Evolutionary conservation across 2,888 invertebrate genomes (phyloP).

Genomic region (Bombyx huttoni): DNA sequence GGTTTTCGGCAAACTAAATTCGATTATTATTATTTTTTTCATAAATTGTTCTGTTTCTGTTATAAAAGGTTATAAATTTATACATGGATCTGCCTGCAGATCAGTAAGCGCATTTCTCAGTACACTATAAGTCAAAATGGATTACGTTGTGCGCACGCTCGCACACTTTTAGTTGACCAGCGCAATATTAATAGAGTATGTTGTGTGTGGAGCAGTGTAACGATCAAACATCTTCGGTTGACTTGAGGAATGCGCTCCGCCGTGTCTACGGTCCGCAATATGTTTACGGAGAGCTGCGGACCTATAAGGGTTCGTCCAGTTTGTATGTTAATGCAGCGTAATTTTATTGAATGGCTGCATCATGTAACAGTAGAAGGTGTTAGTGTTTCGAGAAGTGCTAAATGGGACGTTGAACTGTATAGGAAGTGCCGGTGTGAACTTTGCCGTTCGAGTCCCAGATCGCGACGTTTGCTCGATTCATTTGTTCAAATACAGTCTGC

Average conservation of each 20-base stretch:
- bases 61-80: neutral
- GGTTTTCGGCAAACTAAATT: slow-evolving; percentile 44
- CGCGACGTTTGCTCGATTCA: slow-evolving; percentile 1
- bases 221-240: slow-evolving; percentile 6
- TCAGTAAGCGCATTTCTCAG: slow-evolving; percentile 12
- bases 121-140: neutral
- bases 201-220: no score
- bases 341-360: slow-evolving; percentile 67
- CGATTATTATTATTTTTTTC: slow-evolving; percentile 36
- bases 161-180: no score
- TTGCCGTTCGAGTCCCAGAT: neutral
- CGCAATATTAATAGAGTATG: no score
- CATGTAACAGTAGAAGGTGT: slow-evolving; percentile 42
- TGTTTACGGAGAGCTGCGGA: no score
- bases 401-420: neutral
- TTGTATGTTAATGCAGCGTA: slow-evolving; percentile 60
- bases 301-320: slow-evolving; percentile 27
- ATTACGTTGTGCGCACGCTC: no score
- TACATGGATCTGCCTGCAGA: slow-evolving; percentile 23
- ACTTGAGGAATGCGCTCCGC: slow-evolving; percentile 27
- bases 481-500: slow-evolving; percentile 1
- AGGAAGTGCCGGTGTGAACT: neutral
- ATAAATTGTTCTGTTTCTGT: slow-evolving; percentile 26
- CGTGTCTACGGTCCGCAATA: no score
- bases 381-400: slow-evolving; percentile 2